Evolutionary conservation across 2,797 vertebrate genomes (phyloP).

Genomic region (Xenops minutus): DNA sequence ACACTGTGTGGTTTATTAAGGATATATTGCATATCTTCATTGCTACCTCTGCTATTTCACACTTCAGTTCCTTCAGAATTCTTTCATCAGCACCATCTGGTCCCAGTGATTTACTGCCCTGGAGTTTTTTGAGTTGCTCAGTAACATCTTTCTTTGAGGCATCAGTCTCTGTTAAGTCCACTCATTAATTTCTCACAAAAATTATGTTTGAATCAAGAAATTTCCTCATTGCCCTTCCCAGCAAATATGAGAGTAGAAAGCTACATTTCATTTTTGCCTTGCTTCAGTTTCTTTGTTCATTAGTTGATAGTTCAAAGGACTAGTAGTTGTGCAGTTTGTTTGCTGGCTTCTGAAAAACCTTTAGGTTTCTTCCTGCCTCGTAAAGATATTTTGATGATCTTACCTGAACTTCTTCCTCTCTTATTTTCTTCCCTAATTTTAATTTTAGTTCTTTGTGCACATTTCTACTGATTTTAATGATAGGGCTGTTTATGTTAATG

Average conservation of each 20-base stretch:
- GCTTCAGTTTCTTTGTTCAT: background rate
- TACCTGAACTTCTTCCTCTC: background rate
- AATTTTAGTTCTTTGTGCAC: background rate
- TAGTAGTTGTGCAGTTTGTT: background rate
- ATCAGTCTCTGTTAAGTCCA: background rate
- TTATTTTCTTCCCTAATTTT: background rate
- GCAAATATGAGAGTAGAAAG: background rate
- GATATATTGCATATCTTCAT: slow-evolving; percentile 38
- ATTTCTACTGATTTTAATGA: background rate
- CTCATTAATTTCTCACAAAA: background rate
- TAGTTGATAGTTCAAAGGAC: background rate
- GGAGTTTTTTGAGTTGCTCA: background rate
- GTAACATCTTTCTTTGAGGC: background rate
- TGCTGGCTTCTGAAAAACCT: background rate
- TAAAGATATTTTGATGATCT: background rate
- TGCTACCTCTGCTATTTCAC: slow-evolving; percentile 61
- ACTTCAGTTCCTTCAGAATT: slow-evolving; percentile 52
- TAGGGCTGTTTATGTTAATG: background rate
- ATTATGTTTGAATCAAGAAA: background rate
- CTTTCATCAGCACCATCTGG: slow-evolving; percentile 58
- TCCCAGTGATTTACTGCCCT: slow-evolving; percentile 22
- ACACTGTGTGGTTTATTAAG: slow-evolving; percentile 33
- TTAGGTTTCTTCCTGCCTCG: background rate
- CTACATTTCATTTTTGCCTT: background rate
- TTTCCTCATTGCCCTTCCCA: background rate